These are phyloP conservation scores for Apteryx owenii DNA, from an alignment of 2,113 vertebrate species.

Conservation along the genomic window DNA sequence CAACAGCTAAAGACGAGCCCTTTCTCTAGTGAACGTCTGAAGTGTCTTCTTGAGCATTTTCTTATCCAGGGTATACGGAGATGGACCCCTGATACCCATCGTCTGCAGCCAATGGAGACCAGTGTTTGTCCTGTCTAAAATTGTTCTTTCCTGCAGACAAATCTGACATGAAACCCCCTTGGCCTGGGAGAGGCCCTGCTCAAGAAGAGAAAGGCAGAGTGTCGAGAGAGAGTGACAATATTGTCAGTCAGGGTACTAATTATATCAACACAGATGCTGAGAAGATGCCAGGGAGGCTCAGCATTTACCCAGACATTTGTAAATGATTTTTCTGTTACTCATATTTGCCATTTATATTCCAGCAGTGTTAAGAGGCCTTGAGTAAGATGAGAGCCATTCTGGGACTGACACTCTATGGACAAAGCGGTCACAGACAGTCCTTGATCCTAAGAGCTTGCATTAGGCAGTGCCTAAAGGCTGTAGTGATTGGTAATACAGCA, in stretches of 20 bases:
- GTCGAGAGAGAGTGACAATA: not conserved
- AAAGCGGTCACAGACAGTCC: not conserved
- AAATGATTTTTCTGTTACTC: not conserved
- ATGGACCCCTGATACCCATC: not conserved
- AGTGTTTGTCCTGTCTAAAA: not conserved
- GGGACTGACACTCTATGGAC: not conserved
- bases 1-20: not conserved
- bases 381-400: not conserved
- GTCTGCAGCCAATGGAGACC: not conserved
- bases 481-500: not conserved
- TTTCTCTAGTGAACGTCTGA: not conserved
- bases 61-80: not conserved
- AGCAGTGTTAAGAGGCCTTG: not conserved
- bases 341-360: not conserved
- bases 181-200: not conserved
- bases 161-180: not conserved
- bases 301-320: not conserved
- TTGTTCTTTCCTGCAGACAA: not conserved
- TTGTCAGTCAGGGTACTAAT: not conserved
- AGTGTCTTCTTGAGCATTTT: not conserved
- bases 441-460: constrained; percentile 15
- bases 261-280: not conserved
- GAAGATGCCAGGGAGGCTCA: not conserved
- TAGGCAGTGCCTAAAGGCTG: not conserved
- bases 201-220: not conserved